Evolutionary conservation across 2,888 invertebrate species (phyloP).

Genomic region (Heteromurus nitidus): DNA sequence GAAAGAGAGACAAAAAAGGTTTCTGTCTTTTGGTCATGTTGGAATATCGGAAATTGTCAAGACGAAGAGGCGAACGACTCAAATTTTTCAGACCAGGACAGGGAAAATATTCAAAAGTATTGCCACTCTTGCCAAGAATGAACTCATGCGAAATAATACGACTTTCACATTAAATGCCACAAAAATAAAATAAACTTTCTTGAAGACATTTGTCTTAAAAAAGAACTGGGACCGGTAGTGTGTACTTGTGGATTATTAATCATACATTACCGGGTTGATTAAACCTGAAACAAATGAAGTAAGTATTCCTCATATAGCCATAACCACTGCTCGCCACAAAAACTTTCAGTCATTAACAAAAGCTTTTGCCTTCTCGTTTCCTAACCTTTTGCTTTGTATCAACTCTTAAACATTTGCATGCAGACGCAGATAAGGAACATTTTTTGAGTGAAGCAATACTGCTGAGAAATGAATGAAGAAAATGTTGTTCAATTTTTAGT

Average conservation of each 20-base stretch:
- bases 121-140: slow-evolving; percentile 2
- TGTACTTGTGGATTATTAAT: too few relatives aligned
- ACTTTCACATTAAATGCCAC: neutral
- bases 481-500: too few relatives aligned
- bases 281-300: slow-evolving; percentile 42
- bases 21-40: slow-evolving; percentile 18
- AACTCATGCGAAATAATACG: neutral
- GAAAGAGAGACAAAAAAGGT: neutral
- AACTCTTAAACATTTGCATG: slow-evolving; percentile 29
- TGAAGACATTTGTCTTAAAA: neutral
- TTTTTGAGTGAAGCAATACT: too few relatives aligned
- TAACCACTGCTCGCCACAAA: neutral
- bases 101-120: too few relatives aligned
- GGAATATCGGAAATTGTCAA: slow-evolving; percentile 37
- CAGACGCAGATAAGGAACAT: neutral
- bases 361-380: too few relatives aligned
- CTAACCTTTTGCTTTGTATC: too few relatives aligned
- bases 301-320: neutral
- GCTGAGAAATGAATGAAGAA: slow-evolving; percentile 11
- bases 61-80: slow-evolving; percentile 8
- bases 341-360: slow-evolving; percentile 16
- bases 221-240: slow-evolving; percentile 38
- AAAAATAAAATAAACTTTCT: too few relatives aligned
- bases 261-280: slow-evolving; percentile 50
- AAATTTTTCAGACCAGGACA: slow-evolving; percentile 47